Evolutionary conservation across 2,888 invertebrate genomes (phyloP).

Genomic region (Salticus scenicus): DNA sequence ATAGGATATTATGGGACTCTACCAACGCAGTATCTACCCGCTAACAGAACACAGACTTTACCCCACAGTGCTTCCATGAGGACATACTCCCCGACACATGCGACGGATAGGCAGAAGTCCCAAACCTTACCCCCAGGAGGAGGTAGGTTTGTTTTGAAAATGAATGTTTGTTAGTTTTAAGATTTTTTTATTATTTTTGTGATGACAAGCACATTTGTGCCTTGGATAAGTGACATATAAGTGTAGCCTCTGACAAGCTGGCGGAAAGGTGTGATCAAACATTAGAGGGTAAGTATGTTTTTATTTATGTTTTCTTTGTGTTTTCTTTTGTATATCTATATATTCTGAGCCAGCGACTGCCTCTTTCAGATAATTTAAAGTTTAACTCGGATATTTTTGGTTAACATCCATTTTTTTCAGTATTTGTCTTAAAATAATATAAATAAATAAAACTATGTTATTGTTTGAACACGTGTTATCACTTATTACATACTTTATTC

Average conservation of each 20-base stretch:
- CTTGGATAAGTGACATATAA: background rate
- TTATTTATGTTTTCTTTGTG: background rate
- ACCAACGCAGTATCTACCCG: slow-evolving; percentile 68
- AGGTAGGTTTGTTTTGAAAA: slow-evolving; percentile 37
- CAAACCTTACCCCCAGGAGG: slow-evolving; percentile 71
- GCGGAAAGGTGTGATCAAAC: background rate
- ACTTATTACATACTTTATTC: too few species aligned
- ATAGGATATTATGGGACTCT: slow-evolving; percentile 70
- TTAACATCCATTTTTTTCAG: too few species aligned
- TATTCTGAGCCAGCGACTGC: too few species aligned
- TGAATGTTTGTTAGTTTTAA: background rate
- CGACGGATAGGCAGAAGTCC: slow-evolving; percentile 67
- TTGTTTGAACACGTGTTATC: too few species aligned
- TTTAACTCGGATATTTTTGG: too few species aligned
- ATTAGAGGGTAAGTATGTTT: slow-evolving; percentile 18
- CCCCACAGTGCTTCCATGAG: slow-evolving; percentile 71
- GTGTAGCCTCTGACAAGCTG: background rate
- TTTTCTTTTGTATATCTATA: too few species aligned
- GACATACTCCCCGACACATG: slow-evolving; percentile 71
- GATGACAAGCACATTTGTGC: background rate
- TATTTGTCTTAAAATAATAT: too few species aligned
- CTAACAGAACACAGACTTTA: slow-evolving; percentile 71
- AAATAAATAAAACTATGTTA: too few species aligned
- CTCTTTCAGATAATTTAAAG: too few species aligned
- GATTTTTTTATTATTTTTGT: background rate